Conservation (phyloP, 37 sponge, comb jelly and placozoan genomes). For the Geodia barretti region DNA sequence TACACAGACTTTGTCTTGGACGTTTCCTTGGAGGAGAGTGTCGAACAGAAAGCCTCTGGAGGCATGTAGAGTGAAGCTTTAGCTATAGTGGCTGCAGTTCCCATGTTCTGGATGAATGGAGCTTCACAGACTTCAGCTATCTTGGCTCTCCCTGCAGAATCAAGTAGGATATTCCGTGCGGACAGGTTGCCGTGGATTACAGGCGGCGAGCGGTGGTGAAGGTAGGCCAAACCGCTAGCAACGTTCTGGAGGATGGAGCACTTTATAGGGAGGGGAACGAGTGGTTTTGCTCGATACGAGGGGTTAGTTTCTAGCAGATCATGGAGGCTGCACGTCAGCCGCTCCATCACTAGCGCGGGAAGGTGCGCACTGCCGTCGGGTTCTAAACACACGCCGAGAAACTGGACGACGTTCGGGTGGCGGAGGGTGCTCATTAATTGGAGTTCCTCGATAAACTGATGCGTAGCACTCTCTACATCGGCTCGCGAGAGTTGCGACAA, state of each 20-base stretch:
- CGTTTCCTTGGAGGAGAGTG: not conserved
- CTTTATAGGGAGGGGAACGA: not conserved
- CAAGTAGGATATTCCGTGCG: not conserved
- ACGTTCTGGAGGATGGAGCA: not conserved
- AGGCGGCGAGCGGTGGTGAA: not conserved
- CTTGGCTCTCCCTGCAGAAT: not conserved
- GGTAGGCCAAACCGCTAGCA: not conserved
- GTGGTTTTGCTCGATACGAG: not conserved
- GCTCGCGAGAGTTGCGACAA: not conserved
- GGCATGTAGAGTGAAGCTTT: not conserved
- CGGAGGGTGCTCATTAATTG: not conserved
- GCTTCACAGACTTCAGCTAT: not conserved
- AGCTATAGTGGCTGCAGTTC: not conserved
- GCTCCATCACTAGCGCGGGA: not conserved
- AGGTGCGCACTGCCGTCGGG: not conserved
- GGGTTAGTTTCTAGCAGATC: too few relatives aligned
- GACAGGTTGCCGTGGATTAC: not conserved
- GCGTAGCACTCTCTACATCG: not conserved
- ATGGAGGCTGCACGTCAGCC: not conserved
- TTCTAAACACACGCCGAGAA: not conserved
- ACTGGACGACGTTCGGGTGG: not conserved
- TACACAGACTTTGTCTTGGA: too few relatives aligned
- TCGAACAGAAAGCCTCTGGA: not conserved
- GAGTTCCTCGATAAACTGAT: not conserved
- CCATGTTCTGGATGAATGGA: not conserved